Evolutionary conservation across 1,140 invertebrate species (phyloP), one percentile per base, ranked within the genome.

Genomic region (Leptinotarsa undecemlineata): DNA sequence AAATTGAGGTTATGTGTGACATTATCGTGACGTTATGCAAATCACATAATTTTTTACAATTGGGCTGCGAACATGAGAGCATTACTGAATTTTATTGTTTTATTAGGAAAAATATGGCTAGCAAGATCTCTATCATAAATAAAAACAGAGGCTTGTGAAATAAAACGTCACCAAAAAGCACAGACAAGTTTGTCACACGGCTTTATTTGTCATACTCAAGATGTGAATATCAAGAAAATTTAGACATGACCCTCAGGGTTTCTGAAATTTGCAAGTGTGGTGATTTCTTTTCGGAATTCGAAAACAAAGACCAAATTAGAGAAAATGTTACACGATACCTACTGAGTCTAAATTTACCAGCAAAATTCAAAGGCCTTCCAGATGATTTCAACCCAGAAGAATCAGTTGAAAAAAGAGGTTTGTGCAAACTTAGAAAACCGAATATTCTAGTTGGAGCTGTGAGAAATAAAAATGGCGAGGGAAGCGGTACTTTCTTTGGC

Each of bases 231-330:
- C 60, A 20, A 8, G 20, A 19, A 19, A 2, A 19, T 17, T 86
- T 96, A 94, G 76, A 94, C 95, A 85, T 96, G 93, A 64, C 89
- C 88, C 14, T 94, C 86, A 33, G 98, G 87, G 77, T 94, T 13
- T 70, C 68, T n/a, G 20, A 70, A 70, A 57, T 57, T 57, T 70
- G 68, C 68, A 70, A 42, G 11, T 70, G 68, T 26, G 15, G 6
- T 20, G 8, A 23, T 21, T 70, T 60, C 15, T 70, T 70, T 4
- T 17, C 13, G 11, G 20, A 21, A n/a, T 19, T 57, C 13, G n/a
- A 20, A 8, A 21, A 70, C 23, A 70, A 57, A 57, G 15, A 13
- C 47, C 33, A 48, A 42, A 48, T 70, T 17, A 51, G 51, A 60
- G 51, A 70, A 57, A 70, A 70, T 48, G 68, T 70, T 17, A 48